phyloP scores from a whole-genome alignment of 2,888 invertebrate species.

The Arctia plantaginis region DNA sequence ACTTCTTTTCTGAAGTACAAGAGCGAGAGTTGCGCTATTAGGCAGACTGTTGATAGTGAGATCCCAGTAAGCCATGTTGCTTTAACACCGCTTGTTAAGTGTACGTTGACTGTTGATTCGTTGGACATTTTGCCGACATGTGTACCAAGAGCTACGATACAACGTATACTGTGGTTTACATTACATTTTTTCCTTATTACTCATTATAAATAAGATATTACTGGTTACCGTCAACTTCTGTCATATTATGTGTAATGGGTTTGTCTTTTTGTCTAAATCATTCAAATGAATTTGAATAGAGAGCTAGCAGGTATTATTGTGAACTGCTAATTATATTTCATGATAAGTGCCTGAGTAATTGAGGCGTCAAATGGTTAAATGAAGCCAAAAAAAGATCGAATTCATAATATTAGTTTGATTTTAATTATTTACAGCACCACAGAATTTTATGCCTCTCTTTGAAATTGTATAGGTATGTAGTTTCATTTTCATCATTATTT shows the following conservation, averaged over 20 bases:
- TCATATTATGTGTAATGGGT: not conserved
- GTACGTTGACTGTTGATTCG: not conserved
- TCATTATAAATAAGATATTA: not conserved
- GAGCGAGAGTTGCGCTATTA: constrained; percentile 20
- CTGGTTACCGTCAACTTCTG: not conserved
- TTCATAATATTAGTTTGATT: too few species aligned
- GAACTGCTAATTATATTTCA: too few species aligned
- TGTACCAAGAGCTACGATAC: not conserved
- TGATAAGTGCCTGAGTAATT: too few species aligned
- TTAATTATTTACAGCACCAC: too few species aligned
- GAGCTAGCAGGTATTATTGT: not conserved
- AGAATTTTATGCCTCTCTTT: too few species aligned
- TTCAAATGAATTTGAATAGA: not conserved
- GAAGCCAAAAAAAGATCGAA: too few species aligned
- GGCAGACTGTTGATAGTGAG: constrained; percentile 20
- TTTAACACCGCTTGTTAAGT: constrained; percentile 4
- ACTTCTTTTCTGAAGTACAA: constrained; percentile 16
- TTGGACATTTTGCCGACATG: constrained; percentile 18
- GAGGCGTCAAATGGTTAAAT: too few species aligned
- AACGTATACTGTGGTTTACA: not conserved
- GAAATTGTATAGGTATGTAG: too few species aligned
- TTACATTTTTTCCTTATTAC: constrained; percentile 12
- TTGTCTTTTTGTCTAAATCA: not conserved
- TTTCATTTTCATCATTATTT: too few species aligned
- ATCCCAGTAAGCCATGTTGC: constrained; percentile 26